Evolutionary conservation across 2,888 invertebrate genomes (phyloP).

Genomic region (Timema podura): DNA sequence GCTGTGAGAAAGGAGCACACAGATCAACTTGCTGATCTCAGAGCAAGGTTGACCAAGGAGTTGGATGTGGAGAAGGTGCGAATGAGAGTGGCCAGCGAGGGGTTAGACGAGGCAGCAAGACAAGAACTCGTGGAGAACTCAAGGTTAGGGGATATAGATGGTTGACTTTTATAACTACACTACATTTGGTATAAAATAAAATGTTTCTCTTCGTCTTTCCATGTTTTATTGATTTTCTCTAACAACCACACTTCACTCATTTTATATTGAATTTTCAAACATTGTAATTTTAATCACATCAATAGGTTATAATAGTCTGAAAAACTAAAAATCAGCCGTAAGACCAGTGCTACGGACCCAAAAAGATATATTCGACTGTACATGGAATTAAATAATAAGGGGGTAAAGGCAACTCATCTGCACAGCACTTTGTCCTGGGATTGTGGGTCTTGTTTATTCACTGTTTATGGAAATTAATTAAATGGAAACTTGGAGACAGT

Average conservation of each 20-base stretch:
- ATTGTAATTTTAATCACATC: no score
- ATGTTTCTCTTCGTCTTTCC: not conserved
- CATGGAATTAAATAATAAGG: no score
- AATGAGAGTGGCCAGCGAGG: slow-evolving; percentile 42
- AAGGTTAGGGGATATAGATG: slow-evolving; percentile 16
- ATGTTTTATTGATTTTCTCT: not conserved
- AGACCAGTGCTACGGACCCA: no score
- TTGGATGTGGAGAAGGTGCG: slow-evolving; percentile 52
- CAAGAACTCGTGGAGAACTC: slow-evolving; percentile 39
- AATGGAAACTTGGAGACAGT: no score
- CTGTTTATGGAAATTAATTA: no score
- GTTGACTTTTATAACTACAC: not conserved
- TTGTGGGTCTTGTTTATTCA: no score
- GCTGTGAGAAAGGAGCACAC: slow-evolving; percentile 64
- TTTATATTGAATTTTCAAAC: no score
- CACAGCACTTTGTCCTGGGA: no score
- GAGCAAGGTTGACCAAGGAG: slow-evolving; percentile 46
- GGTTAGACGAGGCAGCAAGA: slow-evolving; percentile 38
- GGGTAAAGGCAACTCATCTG: no score
- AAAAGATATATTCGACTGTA: no score
- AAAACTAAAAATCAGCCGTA: no score
- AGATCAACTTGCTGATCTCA: slow-evolving; percentile 59
- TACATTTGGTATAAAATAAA: not conserved
- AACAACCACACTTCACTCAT: not conserved
- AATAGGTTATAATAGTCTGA: no score